Evolutionary conservation across 1,140 invertebrate species (phyloP).

Genomic region (Andrena cerasifolii): DNA sequence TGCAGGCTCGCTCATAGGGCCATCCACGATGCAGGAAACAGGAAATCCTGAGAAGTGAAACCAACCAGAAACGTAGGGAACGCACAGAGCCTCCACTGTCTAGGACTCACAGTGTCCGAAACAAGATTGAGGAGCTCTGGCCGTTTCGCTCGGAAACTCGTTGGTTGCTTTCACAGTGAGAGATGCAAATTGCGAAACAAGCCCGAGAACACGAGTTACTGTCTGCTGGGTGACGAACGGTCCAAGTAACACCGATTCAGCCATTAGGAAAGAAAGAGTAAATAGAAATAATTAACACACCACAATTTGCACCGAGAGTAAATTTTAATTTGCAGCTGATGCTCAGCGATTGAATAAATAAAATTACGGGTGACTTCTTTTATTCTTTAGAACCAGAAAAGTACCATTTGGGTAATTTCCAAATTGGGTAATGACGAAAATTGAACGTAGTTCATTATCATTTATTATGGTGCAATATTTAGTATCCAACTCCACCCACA

Average conservation of each 20-base stretch:
- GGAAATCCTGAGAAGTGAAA: constrained; percentile 78
- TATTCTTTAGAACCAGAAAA: no score
- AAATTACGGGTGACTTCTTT: no score
- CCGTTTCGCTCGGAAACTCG: constrained; percentile 15
- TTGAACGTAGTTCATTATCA: no score
- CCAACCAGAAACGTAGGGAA: constrained; percentile 74
- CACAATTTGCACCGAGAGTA: no score
- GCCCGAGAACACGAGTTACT: not conserved
- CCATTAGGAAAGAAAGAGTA: no score
- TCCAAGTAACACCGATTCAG: not conserved
- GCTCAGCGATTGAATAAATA: no score
- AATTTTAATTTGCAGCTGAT: no score
- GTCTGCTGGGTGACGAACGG: not conserved
- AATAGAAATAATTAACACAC: no score
- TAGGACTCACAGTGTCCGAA: constrained; percentile 59
- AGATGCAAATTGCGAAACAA: constrained; percentile 39
- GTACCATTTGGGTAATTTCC: no score
- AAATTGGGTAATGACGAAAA: no score
- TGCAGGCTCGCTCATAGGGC: constrained; percentile 62
- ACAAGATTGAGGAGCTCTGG: constrained; percentile 59
- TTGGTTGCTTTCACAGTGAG: constrained; percentile 33
- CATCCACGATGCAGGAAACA: constrained; percentile 76
- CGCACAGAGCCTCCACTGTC: constrained; percentile 74
- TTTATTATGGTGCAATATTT: no score
- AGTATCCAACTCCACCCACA: no score